Evolutionary conservation across 1,140 invertebrate genomes (phyloP).

Genomic region (Sminthurides bifidus): DNA sequence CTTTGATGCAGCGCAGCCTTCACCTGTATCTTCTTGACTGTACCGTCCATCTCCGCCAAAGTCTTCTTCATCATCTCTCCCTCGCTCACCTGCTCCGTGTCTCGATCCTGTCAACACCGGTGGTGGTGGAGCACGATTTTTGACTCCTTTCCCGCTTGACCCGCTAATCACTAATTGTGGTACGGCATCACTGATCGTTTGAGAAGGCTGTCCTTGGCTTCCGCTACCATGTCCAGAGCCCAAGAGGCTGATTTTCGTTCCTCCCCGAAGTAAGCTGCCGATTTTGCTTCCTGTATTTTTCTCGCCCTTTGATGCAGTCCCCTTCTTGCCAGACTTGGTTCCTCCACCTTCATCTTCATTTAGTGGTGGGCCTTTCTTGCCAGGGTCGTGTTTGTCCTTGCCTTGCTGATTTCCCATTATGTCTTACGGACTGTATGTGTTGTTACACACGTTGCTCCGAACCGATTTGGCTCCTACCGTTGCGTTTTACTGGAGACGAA

Average conservation of each 20-base stretch:
- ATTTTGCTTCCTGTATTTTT: not conserved
- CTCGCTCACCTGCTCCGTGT: not conserved
- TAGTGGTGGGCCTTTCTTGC: too few relatives aligned
- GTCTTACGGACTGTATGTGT: too few relatives aligned
- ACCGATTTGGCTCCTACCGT: too few relatives aligned
- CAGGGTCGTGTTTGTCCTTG: slow-evolving; percentile 10
- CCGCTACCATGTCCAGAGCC: not conserved
- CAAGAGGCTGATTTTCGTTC: not conserved
- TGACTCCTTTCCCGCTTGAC: not conserved
- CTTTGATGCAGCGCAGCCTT: too few relatives aligned
- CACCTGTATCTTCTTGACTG: too few relatives aligned
- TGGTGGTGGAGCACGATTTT: not conserved
- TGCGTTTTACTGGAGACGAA: too few relatives aligned
- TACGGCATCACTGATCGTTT: too few relatives aligned
- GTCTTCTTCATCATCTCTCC: too few relatives aligned
- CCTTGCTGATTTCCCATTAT: slow-evolving; percentile 13
- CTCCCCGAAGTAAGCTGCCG: not conserved
- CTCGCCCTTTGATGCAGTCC: not conserved
- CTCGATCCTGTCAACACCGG: not conserved
- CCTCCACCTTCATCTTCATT: not conserved
- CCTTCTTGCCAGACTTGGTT: not conserved
- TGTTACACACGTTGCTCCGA: too few relatives aligned
- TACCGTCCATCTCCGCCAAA: too few relatives aligned
- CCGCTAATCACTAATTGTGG: too few relatives aligned
- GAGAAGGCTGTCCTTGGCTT: too few relatives aligned